Evolutionary conservation across 2,797 vertebrate species (phyloP), one percentile per base, ranked within the genome.

Genomic region (Dallia pectoralis): DNA sequence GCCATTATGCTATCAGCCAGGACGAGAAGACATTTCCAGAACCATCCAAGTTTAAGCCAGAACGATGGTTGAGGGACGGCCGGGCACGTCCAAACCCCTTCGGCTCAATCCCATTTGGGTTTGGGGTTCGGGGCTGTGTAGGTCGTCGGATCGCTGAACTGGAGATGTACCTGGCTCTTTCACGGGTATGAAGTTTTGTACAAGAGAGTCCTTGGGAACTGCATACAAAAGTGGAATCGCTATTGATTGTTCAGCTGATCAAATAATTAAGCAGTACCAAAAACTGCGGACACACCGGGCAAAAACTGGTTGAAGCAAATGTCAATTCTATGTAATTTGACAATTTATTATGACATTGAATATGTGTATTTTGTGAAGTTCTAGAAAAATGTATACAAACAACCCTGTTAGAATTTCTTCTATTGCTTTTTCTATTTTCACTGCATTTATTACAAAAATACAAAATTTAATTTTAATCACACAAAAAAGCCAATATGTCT

Each of bases 81-180:
- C 78, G 64, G 0, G 9, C 70, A 9, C 85, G 83, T 73, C 92
- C 92, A 0, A 77, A 88, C 59, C 82, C 92, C 0, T 95, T 94
- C 1, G 87, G 87, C 7, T 91, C 92, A 67, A 88, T 94, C 69
- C 91, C 94, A 0, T 95, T 95, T 62, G 94, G 94, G 7, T 94
- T 90, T 6, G 94, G 94, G 16, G 89, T 93, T 25, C 87, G 94
- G 76, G 81, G 88, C 67, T 95, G 94, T 29, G 89, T 91, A 0
- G 94, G 94, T 0, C 89, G 91, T 0, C 83, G 93, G 27, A 90
- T 94, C n/a, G 94, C 94, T 53, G 93, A 95, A 81, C 86, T 95
- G 9, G 92, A 94, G 83, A 92, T 95, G 93, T 85, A 91, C 74
- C 74, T 93, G 74, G 61, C 77, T 70, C 71, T 94, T 69, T 85